phyloP scores from a whole-genome alignment of 2,888 invertebrate genomes.

The Copidosoma aretas region DNA sequence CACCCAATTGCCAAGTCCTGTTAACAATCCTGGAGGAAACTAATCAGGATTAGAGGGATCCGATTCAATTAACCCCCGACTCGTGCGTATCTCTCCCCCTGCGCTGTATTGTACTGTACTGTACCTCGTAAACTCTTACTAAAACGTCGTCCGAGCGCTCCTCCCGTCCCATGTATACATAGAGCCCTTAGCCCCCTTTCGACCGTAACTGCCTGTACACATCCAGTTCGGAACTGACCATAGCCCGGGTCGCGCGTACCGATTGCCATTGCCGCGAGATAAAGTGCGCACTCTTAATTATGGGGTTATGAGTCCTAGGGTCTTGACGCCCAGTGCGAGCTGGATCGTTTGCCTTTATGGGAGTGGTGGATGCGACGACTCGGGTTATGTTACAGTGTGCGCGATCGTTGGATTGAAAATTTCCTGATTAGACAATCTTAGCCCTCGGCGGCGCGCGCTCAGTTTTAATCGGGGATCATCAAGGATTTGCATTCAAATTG shows the following conservation, averaged over 20 bases:
- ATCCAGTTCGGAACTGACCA: constrained; percentile 9
- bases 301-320: constrained; percentile 25
- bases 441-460: background rate
- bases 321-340: background rate
- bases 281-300: constrained; percentile 26
- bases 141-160: constrained; percentile 55
- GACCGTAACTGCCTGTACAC: constrained; percentile 1
- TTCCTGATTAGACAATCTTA: constrained; percentile 28
- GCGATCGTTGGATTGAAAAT: constrained; percentile 33
- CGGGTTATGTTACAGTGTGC: background rate
- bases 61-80: constrained; percentile 61
- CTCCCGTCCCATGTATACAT: constrained; percentile 60
- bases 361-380: background rate
- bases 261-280: constrained; percentile 3
- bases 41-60: constrained; percentile 57
- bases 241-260: constrained; percentile 7
- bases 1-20: constrained; percentile 37
- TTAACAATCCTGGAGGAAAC: constrained; percentile 42
- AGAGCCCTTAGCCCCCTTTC: background rate
- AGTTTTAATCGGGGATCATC: constrained; percentile 27
- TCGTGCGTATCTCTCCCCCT: background rate
- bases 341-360: constrained; percentile 21
- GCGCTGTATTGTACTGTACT: too few species aligned
- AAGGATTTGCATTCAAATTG: constrained; percentile 37
- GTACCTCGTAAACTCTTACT: constrained; percentile 61